These are phyloP conservation scores for Microctonus brassicae DNA, from an alignment of 2,888 invertebrate genomes.

Conservation along the genomic window DNA sequence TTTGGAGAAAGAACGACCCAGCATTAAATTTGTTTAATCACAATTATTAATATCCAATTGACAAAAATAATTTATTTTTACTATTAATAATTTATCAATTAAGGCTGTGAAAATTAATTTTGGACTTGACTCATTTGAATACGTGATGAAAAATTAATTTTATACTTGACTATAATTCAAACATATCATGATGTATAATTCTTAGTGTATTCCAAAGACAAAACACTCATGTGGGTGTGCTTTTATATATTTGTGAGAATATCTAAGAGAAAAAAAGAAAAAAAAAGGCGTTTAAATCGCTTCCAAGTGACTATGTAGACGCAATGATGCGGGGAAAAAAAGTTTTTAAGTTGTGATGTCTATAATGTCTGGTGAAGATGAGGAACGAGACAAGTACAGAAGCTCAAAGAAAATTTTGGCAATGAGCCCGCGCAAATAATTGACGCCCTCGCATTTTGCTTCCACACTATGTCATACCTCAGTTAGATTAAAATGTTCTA, in stretches of 20 bases:
- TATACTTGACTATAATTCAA: neutral
- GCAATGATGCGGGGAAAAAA: constrained; percentile 18
- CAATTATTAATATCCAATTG: neutral
- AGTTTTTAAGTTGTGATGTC: neutral
- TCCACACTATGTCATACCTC: constrained; percentile 21
- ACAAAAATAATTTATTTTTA: neutral
- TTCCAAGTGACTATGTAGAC: constrained; percentile 23
- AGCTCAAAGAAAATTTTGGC: constrained; percentile 34
- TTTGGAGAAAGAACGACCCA: constrained; percentile 39
- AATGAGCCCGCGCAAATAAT: constrained; percentile 38
- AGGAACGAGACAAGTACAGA: neutral
- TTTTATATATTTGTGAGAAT: neutral
- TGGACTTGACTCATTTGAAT: neutral
- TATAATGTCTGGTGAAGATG: neutral
- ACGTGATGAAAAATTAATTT: neutral
- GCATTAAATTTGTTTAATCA: neutral
- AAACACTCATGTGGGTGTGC: constrained; percentile 1
- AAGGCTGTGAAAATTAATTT: neutral
- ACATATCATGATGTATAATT: constrained; percentile 20
- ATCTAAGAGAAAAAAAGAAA: neutral
- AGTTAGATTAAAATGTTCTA: constrained; percentile 26
- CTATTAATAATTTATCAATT: neutral
- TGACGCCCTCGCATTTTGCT: constrained; percentile 26
- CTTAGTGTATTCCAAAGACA: constrained; percentile 7
- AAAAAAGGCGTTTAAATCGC: no score